Conservation (phyloP, 2,797 vertebrate genomes). For the Spheniscus humboldti region DNA sequence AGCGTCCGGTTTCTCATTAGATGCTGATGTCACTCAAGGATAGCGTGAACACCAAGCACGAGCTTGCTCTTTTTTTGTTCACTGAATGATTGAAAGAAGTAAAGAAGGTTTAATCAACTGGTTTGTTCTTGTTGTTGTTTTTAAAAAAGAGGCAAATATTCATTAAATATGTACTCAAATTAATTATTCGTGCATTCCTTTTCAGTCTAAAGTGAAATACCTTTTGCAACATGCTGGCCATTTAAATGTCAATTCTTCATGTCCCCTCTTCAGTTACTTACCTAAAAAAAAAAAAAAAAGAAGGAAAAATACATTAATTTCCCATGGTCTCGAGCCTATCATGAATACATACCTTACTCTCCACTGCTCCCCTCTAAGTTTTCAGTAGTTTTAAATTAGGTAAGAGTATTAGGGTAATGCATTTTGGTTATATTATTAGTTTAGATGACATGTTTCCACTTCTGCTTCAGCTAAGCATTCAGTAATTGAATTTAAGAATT, state of each 20-base stretch:
- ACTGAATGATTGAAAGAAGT: too few species aligned
- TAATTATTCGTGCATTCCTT: neutral
- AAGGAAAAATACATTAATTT: neutral
- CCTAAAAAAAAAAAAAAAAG: slow-evolving; percentile 60
- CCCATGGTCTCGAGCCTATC: neutral
- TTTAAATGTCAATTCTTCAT: slow-evolving; percentile 75
- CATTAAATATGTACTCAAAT: neutral
- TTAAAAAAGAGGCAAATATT: neutral
- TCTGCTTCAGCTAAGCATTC: neutral
- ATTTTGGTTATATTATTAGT: neutral
- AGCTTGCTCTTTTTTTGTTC: neutral
- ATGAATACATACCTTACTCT: neutral
- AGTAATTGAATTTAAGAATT: neutral
- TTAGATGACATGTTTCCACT: neutral
- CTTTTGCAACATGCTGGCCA: slow-evolving; percentile 82
- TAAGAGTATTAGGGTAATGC: neutral
- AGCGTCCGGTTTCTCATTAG: neutral
- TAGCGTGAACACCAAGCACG: neutral
- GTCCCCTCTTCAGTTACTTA: slow-evolving; percentile 75
- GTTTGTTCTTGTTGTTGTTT: neutral
- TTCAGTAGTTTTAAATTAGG: neutral
- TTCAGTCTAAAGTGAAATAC: slow-evolving; percentile 53
- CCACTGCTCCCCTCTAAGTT: neutral
- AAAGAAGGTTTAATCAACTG: neutral
- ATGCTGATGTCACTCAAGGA: neutral